A percentile compares a stretch with the other conserved stretches of the same genome.
These are phyloP conservation scores for Sylvilagus floridanus DNA, from an alignment of 2,797 vertebrate genomes.

Conservation along the genomic window DNA sequence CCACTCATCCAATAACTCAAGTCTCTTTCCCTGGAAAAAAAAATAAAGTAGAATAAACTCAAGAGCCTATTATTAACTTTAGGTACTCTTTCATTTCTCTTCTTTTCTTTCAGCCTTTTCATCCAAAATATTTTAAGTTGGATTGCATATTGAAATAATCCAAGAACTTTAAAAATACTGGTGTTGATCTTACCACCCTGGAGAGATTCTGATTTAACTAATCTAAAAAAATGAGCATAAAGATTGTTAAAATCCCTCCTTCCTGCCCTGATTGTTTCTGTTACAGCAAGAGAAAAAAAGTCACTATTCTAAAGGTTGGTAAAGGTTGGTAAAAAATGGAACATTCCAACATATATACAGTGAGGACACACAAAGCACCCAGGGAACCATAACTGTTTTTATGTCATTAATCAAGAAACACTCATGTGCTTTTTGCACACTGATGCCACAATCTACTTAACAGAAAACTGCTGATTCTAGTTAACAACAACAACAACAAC, in stretches of 20 bases:
- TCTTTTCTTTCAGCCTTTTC: conserved; percentile 35
- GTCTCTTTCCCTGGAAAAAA: neutral
- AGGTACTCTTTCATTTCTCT: conserved; percentile 21
- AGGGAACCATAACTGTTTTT: neutral
- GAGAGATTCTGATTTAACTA: neutral
- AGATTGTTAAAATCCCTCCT: neutral
- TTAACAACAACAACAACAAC: too few species aligned
- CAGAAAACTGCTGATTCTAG: neutral
- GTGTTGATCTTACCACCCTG: accelerated
- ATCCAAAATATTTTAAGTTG: conserved; percentile 12
- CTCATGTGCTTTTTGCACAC: neutral
- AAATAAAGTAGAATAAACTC: neutral
- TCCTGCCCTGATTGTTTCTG: neutral
- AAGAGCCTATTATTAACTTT: neutral
- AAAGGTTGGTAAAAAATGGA: neutral
- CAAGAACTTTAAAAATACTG: neutral
- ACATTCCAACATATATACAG: neutral
- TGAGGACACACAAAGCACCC: neutral
- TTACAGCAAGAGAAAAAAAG: neutral
- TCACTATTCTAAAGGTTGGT: neutral
- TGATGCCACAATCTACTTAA: conserved; percentile 5
- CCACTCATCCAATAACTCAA: neutral
- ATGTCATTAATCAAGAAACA: neutral
- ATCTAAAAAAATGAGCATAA: neutral
- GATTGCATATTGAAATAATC: neutral